A percentile compares a stretch with the other conserved stretches of the same genome.
Evolutionary conservation across 2,888 invertebrate species (phyloP).

Genomic region (Drosophila niveifrons): DNA sequence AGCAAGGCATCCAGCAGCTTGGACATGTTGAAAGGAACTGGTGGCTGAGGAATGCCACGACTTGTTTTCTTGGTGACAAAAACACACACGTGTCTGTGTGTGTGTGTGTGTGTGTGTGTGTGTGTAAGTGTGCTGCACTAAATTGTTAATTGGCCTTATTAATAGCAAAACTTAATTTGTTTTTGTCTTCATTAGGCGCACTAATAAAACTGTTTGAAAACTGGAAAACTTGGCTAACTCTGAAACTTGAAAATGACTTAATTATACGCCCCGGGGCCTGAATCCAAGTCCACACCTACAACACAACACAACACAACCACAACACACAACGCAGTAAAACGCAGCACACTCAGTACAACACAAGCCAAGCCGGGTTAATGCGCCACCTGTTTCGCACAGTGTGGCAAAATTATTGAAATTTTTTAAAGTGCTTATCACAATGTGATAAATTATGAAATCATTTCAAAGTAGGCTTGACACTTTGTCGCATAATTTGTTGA

Average conservation of each 20-base stretch:
- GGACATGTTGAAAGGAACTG: constrained; percentile 47
- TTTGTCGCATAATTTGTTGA: too few relatives aligned
- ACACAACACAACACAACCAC: constrained; percentile 1
- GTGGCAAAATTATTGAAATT: constrained; percentile 4
- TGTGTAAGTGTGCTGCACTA: not conserved
- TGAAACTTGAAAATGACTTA: constrained; percentile 62
- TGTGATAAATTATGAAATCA: too few relatives aligned
- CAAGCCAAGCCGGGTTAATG: constrained; percentile 13
- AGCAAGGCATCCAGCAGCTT: constrained; percentile 47
- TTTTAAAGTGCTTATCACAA: not conserved
- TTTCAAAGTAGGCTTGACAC: too few relatives aligned
- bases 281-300: constrained; percentile 42
- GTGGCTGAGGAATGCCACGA: not conserved
- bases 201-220: constrained; percentile 3
- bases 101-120: too few relatives aligned
- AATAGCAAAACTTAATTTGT: constrained; percentile 36
- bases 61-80: too few relatives aligned
- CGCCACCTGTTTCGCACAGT: constrained; percentile 47
- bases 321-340: not conserved
- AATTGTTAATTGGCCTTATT: constrained; percentile 41
- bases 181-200: constrained; percentile 38
- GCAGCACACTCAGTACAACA: not conserved
- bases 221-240: constrained; percentile 37
- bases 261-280: constrained; percentile 57
- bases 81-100: too few relatives aligned